These are phyloP conservation scores for Ischnura elegans DNA, from an alignment of 2,888 invertebrate genomes.

Conservation along the genomic window DNA sequence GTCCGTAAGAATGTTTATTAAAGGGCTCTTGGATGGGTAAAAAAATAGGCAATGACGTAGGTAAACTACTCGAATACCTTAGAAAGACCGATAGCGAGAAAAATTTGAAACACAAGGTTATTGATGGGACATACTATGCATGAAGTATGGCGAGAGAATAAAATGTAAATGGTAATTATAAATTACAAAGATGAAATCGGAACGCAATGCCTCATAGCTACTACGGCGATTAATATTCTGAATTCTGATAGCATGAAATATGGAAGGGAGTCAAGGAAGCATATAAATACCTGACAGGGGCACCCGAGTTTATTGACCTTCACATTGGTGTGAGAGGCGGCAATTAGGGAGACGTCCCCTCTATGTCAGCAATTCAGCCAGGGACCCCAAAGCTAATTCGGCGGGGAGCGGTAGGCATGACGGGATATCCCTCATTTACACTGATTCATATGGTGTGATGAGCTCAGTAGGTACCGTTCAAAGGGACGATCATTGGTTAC, in stretches of 20 bases:
- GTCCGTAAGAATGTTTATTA: no score
- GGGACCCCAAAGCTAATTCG: background rate
- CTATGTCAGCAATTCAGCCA: background rate
- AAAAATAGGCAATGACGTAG: no score
- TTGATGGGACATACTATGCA: no score
- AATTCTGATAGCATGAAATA: background rate
- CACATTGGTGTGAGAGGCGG: background rate
- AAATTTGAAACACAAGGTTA: no score
- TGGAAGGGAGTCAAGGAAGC: background rate
- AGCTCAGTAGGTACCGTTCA: background rate
- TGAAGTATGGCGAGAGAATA: no score
- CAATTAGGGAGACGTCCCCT: background rate
- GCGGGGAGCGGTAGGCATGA: background rate
- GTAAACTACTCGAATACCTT: no score
- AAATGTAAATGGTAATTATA: no score
- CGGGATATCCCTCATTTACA: slow-evolving; percentile 6
- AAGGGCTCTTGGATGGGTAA: no score
- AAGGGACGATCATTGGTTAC: background rate
- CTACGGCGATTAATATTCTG: no score
- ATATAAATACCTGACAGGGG: background rate
- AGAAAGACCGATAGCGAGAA: no score
- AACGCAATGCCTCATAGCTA: no score
- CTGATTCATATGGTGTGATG: background rate
- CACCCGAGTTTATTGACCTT: background rate
- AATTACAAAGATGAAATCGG: no score